phyloP scores from a whole-genome alignment of 2,797 vertebrate genomes.

The Natrix natrix region DNA sequence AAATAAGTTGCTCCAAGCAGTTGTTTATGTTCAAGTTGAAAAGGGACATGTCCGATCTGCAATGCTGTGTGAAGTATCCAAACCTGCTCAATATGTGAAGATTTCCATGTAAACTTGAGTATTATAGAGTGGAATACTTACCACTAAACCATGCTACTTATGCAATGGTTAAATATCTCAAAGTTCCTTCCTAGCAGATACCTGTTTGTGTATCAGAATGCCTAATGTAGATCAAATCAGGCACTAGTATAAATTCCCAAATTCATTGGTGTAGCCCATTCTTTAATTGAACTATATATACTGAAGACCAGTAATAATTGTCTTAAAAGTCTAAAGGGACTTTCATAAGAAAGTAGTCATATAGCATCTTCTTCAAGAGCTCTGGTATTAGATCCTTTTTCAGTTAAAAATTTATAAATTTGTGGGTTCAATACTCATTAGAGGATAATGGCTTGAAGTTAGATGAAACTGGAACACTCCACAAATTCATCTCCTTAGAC shows the following conservation, averaged over 20 bases:
- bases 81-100: neutral
- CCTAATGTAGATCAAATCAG: neutral
- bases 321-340: neutral
- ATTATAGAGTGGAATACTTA: neutral
- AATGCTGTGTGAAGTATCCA: neutral
- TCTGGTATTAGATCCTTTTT: neutral
- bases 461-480: neutral
- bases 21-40: neutral
- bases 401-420: neutral
- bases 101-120: neutral
- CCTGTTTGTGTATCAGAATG: neutral
- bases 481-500: neutral
- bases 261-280: neutral
- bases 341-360: neutral
- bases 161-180: neutral
- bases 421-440: neutral
- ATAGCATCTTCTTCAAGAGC: neutral
- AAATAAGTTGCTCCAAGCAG: neutral
- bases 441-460: neutral
- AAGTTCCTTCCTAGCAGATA: neutral
- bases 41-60: neutral
- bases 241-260: neutral
- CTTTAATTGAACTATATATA: neutral
- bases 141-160: neutral
- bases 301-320: neutral